Conservation (phyloP, 2,888 invertebrate species). For the Amorpha juglandis region DNA sequence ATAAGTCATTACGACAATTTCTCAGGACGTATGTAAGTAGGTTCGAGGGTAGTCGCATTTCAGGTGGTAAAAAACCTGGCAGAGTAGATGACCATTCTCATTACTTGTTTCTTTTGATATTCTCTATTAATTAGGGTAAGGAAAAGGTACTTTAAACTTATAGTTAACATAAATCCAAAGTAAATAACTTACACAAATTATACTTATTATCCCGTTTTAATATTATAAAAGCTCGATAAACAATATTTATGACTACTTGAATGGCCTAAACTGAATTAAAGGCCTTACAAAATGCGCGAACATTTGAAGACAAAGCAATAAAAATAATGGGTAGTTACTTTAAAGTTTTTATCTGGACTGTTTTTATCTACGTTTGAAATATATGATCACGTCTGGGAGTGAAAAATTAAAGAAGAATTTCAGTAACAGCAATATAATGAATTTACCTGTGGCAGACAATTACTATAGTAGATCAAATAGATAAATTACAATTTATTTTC, state of each 20-base stretch:
- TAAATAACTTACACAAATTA: neutral
- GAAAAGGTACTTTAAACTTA: too few species aligned
- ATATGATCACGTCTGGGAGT: neutral
- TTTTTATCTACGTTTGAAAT: neutral
- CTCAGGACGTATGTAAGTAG: too few species aligned
- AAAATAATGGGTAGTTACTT: constrained; percentile 11
- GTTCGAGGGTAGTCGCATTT: too few species aligned
- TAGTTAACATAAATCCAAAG: neutral
- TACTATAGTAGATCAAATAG: too few species aligned
- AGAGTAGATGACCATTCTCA: too few species aligned
- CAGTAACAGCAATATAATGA: neutral
- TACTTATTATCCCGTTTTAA: neutral
- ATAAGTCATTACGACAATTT: too few species aligned
- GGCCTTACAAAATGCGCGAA: neutral
- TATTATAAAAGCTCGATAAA: neutral
- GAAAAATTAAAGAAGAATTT: neutral
- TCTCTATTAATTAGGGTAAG: too few species aligned
- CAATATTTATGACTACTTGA: neutral
- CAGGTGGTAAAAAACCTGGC: too few species aligned
- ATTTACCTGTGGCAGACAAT: too few species aligned
- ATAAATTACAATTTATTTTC: too few species aligned
- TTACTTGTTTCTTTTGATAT: too few species aligned
- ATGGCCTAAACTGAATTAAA: constrained; percentile 4
- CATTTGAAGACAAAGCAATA: constrained; percentile 11
- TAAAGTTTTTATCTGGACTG: neutral